phyloP scores from a whole-genome alignment of 2,888 invertebrate genomes.

The Sphinx pinastri region DNA sequence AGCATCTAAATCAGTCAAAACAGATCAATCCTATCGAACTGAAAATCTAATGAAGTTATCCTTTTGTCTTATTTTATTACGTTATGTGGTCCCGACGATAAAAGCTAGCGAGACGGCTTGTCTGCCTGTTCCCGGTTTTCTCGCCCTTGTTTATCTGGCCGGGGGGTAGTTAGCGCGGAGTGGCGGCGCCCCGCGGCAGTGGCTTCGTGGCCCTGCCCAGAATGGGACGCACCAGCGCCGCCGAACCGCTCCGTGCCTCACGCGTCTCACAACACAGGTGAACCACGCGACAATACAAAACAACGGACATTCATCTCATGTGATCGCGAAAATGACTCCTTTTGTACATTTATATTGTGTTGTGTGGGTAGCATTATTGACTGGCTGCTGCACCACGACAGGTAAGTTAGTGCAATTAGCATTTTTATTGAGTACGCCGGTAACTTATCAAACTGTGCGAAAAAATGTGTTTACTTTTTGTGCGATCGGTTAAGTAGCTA shows the following conservation, averaged over 20 bases:
- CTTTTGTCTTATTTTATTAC: constrained; percentile 79
- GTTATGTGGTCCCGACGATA: constrained; percentile 68
- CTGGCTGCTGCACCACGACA: constrained; percentile 72
- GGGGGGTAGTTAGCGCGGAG: constrained; percentile 69
- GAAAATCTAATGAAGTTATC: constrained; percentile 58
- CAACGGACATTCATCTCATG: constrained; percentile 52
- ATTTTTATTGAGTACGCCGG: constrained; percentile 63
- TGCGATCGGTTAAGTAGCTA: not conserved
- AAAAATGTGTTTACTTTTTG: not conserved
- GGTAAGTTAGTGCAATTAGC: constrained; percentile 76
- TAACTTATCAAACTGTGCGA: constrained; percentile 49
- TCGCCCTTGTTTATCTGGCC: constrained; percentile 80
- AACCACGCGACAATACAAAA: constrained; percentile 52
- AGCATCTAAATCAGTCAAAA: not conserved
- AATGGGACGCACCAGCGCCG: constrained; percentile 73
- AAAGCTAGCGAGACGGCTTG: constrained; percentile 81
- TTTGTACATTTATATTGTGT: constrained; percentile 81
- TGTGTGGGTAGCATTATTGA: constrained; percentile 73
- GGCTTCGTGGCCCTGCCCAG: constrained; percentile 64
- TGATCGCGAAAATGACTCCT: constrained; percentile 76
- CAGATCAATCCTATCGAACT: constrained; percentile 43
- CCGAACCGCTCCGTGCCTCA: constrained; percentile 49
- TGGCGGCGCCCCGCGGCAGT: constrained; percentile 74
- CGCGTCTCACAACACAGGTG: constrained; percentile 67
- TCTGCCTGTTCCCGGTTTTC: constrained; percentile 79